These are phyloP conservation scores for Hirtodrosophila histrioides DNA, from an alignment of 2,888 invertebrate genomes.

Conservation along the genomic window DNA sequence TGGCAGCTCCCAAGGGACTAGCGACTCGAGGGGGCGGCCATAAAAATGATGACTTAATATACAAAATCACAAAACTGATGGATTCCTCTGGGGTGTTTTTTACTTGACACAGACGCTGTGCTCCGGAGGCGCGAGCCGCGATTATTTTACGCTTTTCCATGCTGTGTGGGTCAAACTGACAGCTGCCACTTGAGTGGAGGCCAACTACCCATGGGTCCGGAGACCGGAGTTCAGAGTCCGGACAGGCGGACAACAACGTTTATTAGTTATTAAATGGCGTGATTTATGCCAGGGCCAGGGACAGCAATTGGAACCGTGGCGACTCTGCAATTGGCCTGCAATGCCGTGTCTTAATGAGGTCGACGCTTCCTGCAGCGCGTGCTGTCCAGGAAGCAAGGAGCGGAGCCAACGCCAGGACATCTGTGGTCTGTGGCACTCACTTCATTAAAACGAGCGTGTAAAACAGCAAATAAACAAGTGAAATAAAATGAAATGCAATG, in stretches of 20 bases:
- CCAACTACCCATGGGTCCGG: constrained; percentile 32
- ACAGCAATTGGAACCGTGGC: constrained; percentile 28
- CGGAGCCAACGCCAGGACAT: constrained; percentile 34
- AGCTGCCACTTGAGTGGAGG: constrained; percentile 81
- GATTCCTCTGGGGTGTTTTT: constrained; percentile 75
- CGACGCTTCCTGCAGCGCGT: constrained; percentile 15
- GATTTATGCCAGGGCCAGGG: constrained; percentile 58
- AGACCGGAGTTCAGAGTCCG: background rate
- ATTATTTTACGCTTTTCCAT: constrained; percentile 81
- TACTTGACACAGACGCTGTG: constrained; percentile 49
- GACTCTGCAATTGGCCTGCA: constrained; percentile 54
- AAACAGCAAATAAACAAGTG: constrained; percentile 37
- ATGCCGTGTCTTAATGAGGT: constrained; percentile 64
- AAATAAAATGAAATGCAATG: constrained; percentile 43
- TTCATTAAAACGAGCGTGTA: constrained; percentile 56
- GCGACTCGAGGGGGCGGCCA: constrained; percentile 25
- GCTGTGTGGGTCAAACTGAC: constrained; percentile 74
- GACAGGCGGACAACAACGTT: constrained; percentile 45
- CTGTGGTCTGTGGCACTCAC: constrained; percentile 45
- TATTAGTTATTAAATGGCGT: constrained; percentile 76
- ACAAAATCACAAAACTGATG: constrained; percentile 73
- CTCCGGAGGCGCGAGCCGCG: constrained; percentile 24
- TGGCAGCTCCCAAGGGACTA: constrained; percentile 21
- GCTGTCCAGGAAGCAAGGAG: background rate
- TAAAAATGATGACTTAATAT: constrained; percentile 75